Evolutionary conservation across 2,113 vertebrate species (phyloP).

Genomic region (Protobothrops mucrosquamatus): DNA sequence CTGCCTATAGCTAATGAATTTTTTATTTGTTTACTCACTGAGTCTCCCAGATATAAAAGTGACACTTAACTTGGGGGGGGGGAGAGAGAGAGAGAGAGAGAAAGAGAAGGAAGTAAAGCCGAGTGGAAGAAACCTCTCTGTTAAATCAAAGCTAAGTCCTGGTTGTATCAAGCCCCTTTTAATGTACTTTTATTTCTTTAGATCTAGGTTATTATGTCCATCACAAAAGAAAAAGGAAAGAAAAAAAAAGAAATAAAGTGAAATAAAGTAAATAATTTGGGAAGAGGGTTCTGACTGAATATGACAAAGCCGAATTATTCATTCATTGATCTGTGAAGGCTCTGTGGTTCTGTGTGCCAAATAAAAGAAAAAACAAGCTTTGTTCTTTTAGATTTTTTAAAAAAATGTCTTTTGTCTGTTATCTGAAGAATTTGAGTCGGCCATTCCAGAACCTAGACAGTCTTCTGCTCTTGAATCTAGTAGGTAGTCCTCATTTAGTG

Average conservation of each 20-base stretch:
- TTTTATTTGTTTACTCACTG: constrained; percentile 80
- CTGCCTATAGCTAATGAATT: constrained; percentile 73
- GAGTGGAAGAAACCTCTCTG: constrained; percentile 22
- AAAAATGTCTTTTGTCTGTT: not conserved
- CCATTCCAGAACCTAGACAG: not conserved
- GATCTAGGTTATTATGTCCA: not conserved
- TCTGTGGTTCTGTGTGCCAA: not conserved
- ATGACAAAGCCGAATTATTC: constrained; percentile 52
- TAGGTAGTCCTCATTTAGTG: not conserved
- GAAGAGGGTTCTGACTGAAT: not conserved
- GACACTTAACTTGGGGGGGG: constrained; percentile 57
- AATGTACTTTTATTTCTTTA: constrained; percentile 21
- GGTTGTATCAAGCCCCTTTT: constrained; percentile 39
- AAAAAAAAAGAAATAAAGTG: constrained; percentile 20
- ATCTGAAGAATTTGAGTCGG: not conserved
- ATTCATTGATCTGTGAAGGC: not conserved
- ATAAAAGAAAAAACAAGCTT: not conserved
- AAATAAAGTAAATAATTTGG: not conserved
- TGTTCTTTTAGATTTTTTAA: not conserved
- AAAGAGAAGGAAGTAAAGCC: not conserved
- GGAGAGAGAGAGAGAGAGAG: not conserved
- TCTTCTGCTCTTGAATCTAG: not conserved
- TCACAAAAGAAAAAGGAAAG: constrained; percentile 19
- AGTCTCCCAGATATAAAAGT: constrained; percentile 67
- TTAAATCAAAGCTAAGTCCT: constrained; percentile 53